Percentiles rank a stretch among this genome's conserved stretches.
Evolutionary conservation across 2,797 vertebrate species (phyloP).

Genomic region (Cynodonichthys magdalenae): DNA sequence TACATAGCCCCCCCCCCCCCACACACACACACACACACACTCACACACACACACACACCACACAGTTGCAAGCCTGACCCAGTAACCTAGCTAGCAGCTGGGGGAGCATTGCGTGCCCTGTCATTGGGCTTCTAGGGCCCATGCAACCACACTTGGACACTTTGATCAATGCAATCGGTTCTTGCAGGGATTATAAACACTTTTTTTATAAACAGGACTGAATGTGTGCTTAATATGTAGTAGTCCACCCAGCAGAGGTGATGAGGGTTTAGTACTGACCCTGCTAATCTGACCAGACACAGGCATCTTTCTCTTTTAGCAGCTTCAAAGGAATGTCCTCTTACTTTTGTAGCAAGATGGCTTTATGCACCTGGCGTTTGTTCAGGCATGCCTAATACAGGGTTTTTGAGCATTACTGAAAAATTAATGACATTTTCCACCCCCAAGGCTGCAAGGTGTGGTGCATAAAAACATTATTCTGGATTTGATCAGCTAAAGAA

Average conservation of each 20-base stretch:
- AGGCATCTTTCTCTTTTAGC: conserved; percentile 68
- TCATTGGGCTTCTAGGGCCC: conserved; percentile 60
- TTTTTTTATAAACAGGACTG: conserved; percentile 72
- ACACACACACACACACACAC: too few species aligned
- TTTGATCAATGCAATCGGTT: conserved; percentile 71
- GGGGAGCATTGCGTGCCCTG: conserved; percentile 70
- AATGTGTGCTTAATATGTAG: conserved; percentile 66
- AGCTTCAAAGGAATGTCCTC: conserved; percentile 58
- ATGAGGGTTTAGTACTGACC: conserved; percentile 54
- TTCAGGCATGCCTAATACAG: conserved; percentile 7
- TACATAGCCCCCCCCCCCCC: conserved; percentile 51
- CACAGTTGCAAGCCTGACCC: conserved; percentile 82
- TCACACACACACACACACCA: conserved; percentile 82
- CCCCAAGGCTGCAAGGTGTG: conserved; percentile 11
- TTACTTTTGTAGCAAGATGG: conserved; percentile 35
- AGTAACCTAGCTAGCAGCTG: conserved; percentile 81
- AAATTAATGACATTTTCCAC: conserved; percentile 15
- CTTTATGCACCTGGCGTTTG: conserved; percentile 29
- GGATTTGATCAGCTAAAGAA: background rate
- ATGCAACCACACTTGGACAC: conserved; percentile 64
- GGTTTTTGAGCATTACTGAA: conserved; percentile 28
- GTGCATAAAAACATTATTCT: conserved; percentile 3
- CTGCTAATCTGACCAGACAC: conserved; percentile 68
- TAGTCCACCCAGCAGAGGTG: conserved; percentile 52
- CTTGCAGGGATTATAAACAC: conserved; percentile 72